phyloP scores from a whole-genome alignment of 2,797 vertebrate species.

The Morus bassanus region DNA sequence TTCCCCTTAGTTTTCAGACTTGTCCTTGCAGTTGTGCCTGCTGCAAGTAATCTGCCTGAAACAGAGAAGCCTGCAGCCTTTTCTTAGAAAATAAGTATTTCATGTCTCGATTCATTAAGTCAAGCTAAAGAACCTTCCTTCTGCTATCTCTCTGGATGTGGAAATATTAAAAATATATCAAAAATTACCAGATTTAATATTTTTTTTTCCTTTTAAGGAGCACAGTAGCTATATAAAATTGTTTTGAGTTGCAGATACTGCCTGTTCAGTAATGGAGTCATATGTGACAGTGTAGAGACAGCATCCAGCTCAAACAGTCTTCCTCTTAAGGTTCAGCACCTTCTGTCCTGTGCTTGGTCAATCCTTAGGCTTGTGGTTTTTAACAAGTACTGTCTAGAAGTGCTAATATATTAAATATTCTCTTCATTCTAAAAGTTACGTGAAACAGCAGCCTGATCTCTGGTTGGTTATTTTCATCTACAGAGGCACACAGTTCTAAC shows the following conservation, averaged over 20 bases:
- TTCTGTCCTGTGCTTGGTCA: background rate
- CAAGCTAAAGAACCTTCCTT: background rate
- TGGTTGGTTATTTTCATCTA: slow-evolving; percentile 7
- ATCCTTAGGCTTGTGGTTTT: background rate
- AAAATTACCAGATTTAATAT: background rate
- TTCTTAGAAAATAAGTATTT: background rate
- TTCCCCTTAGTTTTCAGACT: background rate
- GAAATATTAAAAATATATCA: background rate
- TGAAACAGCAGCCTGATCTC: background rate
- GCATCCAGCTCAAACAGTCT: background rate
- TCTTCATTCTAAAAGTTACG: background rate
- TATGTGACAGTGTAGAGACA: background rate
- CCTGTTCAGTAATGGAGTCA: background rate
- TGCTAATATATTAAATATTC: background rate
- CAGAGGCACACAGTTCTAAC: slow-evolving; percentile 71
- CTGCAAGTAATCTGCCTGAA: background rate
- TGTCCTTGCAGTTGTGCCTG: background rate
- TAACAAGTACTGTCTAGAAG: background rate
- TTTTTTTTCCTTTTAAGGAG: background rate
- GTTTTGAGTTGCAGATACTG: background rate
- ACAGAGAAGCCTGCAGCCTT: background rate
- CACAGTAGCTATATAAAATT: background rate
- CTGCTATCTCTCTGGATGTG: background rate
- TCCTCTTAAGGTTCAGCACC: background rate
- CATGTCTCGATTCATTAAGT: background rate